Base-by-base conservation (phyloP, 2,113 vertebrate species). In the Bombycilla garrulus region DNA sequence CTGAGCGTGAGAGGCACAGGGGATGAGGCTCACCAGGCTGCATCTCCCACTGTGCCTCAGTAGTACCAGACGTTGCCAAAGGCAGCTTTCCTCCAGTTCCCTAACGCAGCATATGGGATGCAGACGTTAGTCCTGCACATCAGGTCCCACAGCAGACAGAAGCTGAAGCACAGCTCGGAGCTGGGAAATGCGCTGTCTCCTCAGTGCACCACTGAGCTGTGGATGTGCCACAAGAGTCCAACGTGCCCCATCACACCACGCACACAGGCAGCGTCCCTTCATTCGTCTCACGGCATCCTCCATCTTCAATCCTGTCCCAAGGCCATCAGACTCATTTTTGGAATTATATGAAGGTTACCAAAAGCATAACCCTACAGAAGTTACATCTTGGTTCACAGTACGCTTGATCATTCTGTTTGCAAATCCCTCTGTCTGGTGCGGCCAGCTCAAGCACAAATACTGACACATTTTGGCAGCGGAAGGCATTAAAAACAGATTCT, bases 161-260 rank as follows among this genome's bases (percentile, higher is more conserved):
- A 44, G 53, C 51, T 62, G 35, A 66, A 74, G 47, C 54, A 38
- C 22, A 9, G 25, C 62, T n/a, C 4, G 22, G 25, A 53, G 50
- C 42, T 31, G 38, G 76, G 33, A 21, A 82, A 42, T 1, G 5
- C 2, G 17, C 40, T 36, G 35, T 44, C 40, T 82, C 24, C 70
- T 77, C 50, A 48, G 24, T 12, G 31, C 44, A 33, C 25, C 29
- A 23, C 28, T 6, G 24, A 70, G 45, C 44, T 22, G 17, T 11
- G 28, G 10, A 45, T 5, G 48, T 26, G 38, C 18, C n/a, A 2
- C 19, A 4, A 0, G 20, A 81, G 31, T 4, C 26, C 54, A 69
- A 10, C 3, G 1, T 4, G 19, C 13, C 60, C 33, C 9, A 20
- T 22, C 50, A 10, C 0, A 1, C 1, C 0, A 20, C 4, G 25